phyloP scores from a whole-genome alignment of 2,113 vertebrate species.

The Percina caprodes region DNA sequence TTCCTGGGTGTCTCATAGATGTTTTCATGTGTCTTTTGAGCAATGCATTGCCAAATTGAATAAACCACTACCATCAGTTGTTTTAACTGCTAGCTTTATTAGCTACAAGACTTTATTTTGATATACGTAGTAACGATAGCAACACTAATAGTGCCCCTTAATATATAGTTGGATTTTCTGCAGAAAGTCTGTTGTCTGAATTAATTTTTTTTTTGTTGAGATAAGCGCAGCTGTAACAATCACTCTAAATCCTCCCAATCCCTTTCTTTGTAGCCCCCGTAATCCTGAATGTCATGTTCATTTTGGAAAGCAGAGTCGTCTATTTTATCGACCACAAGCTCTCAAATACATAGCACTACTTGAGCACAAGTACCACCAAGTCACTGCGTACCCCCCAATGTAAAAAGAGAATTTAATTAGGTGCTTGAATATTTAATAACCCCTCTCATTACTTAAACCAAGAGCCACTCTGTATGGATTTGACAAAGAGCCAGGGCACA shows the following conservation, averaged over 20 bases:
- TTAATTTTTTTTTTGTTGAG: not conserved
- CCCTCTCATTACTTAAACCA: conserved; percentile 69
- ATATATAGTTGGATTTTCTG: not conserved
- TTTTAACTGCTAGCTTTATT: not conserved
- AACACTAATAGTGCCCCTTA: not conserved
- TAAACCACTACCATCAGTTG: not conserved
- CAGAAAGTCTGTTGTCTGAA: not conserved
- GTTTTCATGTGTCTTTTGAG: not conserved
- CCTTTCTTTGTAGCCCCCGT: conserved; percentile 32
- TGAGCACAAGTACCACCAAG: conserved; percentile 53
- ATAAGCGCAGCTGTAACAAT: conserved; percentile 18
- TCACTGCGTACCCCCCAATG: conserved; percentile 20
- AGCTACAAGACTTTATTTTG: not conserved
- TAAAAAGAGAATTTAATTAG: conserved; percentile 67
- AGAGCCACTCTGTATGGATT: conserved; percentile 63
- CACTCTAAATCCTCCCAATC: conserved; percentile 29
- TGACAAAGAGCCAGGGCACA: conserved; percentile 64
- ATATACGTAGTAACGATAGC: not conserved
- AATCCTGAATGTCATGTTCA: conserved; percentile 45
- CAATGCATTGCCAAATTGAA: not conserved
- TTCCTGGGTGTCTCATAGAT: not conserved
- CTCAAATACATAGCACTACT: conserved; percentile 36
- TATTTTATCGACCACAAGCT: conserved; percentile 24
- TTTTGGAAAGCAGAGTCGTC: conserved; percentile 15
- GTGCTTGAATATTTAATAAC: conserved; percentile 73